Conservation (phyloP, 2,888 invertebrate species). For the Phaedon cochleariae region DNA sequence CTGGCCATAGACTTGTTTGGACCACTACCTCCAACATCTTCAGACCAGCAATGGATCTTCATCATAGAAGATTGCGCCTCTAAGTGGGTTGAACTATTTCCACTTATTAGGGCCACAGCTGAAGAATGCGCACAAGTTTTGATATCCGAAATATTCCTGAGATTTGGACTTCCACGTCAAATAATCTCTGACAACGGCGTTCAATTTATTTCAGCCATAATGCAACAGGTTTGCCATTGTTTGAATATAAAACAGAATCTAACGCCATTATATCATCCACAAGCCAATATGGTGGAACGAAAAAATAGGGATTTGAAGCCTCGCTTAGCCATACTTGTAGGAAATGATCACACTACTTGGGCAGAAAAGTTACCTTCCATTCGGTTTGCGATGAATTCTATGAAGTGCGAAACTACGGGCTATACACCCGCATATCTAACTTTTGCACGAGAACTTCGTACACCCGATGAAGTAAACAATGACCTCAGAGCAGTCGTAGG, state of each 20-base stretch:
- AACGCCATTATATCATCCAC: slow-evolving; percentile 38
- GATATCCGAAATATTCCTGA: slow-evolving; percentile 46
- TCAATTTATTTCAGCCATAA: slow-evolving; percentile 49
- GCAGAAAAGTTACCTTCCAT: slow-evolving; percentile 49
- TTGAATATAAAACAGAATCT: slow-evolving; percentile 20
- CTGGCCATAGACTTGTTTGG: slow-evolving; percentile 39
- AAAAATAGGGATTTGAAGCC: slow-evolving; percentile 52
- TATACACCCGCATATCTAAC: slow-evolving; percentile 53
- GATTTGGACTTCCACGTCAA: slow-evolving; percentile 52
- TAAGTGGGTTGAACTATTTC: slow-evolving; percentile 45
- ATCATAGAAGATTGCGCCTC: slow-evolving; percentile 45
- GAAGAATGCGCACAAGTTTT: slow-evolving; percentile 41
- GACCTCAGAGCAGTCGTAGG: background rate
- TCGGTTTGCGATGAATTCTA: slow-evolving; percentile 57
- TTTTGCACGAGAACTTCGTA: slow-evolving; percentile 54
- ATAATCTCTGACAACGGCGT: slow-evolving; percentile 54
- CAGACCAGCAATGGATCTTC: slow-evolving; percentile 17
- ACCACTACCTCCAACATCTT: slow-evolving; percentile 27
- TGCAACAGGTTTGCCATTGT: slow-evolving; percentile 50
- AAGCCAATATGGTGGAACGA: slow-evolving; percentile 39
- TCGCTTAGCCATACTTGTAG: slow-evolving; percentile 47
- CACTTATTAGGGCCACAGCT: slow-evolving; percentile 39
- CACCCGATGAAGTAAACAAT: slow-evolving; percentile 46
- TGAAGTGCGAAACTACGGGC: slow-evolving; percentile 47
- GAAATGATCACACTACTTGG: slow-evolving; percentile 52